Percentiles rank a stretch among this genome's conserved stretches.
Conservation (phyloP, 2,113 vertebrate species). For the Datnioides undecimradiatus region DNA sequence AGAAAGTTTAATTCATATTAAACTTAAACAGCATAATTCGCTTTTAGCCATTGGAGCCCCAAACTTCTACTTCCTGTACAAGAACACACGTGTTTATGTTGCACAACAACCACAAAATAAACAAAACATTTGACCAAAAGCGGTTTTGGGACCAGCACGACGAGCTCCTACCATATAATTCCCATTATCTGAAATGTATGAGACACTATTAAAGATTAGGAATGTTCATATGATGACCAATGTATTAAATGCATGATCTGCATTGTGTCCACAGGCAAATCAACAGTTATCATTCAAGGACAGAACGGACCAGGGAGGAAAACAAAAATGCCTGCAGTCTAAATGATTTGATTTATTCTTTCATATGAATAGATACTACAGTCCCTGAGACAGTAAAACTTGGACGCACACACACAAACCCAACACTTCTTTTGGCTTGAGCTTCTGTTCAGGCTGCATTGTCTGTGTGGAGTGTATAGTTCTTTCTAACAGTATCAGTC, state of each 20-base stretch:
- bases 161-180: background rate
- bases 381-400: background rate
- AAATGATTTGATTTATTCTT: background rate
- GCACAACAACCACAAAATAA: background rate
- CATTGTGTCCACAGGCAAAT: background rate
- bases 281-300: background rate
- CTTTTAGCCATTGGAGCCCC: background rate
- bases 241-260: no score
- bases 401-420: no score
- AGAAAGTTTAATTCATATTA: background rate
- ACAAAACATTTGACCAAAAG: background rate
- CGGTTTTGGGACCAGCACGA: background rate
- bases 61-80: background rate
- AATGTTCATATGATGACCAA: background rate
- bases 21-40: background rate
- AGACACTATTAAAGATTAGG: background rate
- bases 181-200: background rate
- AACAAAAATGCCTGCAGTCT: background rate
- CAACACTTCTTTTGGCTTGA: slow-evolving; percentile 1
- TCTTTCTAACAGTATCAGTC: background rate
- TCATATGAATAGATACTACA: background rate
- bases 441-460: no score
- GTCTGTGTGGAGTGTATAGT: background rate
- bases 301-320: background rate
- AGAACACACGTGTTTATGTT: background rate